A percentile compares a stretch with the other conserved stretches of the same genome.
Conservation (phyloP, 1,140 invertebrate species). For the Neodiprion fabricii region DNA sequence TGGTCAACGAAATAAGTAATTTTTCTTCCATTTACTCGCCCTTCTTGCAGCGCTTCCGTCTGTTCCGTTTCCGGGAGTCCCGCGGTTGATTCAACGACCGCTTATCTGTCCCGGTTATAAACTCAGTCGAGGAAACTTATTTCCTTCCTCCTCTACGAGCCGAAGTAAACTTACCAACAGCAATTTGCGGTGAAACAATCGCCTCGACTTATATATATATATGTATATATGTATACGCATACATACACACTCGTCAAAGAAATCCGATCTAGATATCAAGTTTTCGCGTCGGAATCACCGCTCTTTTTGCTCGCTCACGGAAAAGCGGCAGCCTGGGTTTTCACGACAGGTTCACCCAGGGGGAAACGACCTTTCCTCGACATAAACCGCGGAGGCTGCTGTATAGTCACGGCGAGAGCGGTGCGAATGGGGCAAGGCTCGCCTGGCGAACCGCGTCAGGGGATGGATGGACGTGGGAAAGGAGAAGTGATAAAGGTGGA, state of each 20-base stretch:
- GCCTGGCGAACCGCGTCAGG: slow-evolving; percentile 17
- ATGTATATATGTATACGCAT: no score
- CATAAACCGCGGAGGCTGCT: background rate
- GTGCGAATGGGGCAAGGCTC: background rate
- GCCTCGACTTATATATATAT: background rate
- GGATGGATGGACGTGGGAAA: slow-evolving; percentile 38
- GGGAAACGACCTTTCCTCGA: slow-evolving; percentile 1
- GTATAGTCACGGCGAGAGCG: background rate
- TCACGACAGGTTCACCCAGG: background rate
- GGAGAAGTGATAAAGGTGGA: slow-evolving; percentile 32
- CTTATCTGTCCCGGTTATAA: background rate
- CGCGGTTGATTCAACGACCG: background rate
- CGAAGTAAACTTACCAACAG: no score
- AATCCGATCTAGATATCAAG: background rate
- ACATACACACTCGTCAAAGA: background rate
- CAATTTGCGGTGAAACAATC: background rate
- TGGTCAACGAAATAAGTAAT: background rate
- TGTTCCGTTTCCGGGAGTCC: background rate
- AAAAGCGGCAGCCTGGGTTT: background rate
- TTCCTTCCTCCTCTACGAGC: background rate
- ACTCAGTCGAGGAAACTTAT: no score
- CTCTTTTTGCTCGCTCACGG: background rate
- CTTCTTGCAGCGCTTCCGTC: background rate
- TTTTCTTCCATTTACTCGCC: background rate
- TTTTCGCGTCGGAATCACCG: background rate